Conservation (phyloP, 1,140 invertebrate species). For the Dinoponera quadriceps region DNA sequence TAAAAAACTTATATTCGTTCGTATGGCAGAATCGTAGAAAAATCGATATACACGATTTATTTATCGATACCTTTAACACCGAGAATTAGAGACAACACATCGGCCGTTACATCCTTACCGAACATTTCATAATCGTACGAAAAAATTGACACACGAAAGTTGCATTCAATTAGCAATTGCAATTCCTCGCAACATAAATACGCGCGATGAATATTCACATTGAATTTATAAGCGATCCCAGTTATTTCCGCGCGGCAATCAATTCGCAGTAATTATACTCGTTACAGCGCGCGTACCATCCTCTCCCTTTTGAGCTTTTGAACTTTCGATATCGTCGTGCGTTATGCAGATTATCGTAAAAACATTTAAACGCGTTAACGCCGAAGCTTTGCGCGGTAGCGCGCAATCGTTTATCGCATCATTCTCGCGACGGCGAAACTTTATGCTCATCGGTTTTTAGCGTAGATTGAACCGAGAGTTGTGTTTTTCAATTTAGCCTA, state of each 20-base stretch:
- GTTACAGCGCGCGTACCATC: conserved; percentile 50
- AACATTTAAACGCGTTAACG: conserved; percentile 60
- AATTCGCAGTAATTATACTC: conserved; percentile 65
- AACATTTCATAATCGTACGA: conserved; percentile 11
- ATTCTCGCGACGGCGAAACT: conserved; percentile 63
- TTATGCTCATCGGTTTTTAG: conserved; percentile 59
- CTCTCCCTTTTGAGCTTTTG: conserved; percentile 56
- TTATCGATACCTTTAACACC: too few species aligned
- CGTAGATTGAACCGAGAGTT: conserved; percentile 55
- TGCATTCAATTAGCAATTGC: conserved; percentile 32
- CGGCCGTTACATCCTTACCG: too few species aligned
- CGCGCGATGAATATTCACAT: conserved; percentile 60
- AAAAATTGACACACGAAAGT: conserved; percentile 47
- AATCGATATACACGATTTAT: too few species aligned
- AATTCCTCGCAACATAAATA: conserved; percentile 48
- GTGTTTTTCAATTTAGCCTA: conserved; percentile 68
- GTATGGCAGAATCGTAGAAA: too few species aligned
- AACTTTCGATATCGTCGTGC: conserved; percentile 37
- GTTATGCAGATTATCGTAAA: conserved; percentile 62
- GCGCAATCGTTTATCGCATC: conserved; percentile 65
- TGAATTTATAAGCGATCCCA: conserved; percentile 52
- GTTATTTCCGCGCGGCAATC: conserved; percentile 61
- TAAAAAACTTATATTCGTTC: too few species aligned
- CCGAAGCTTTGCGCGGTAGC: conserved; percentile 30
- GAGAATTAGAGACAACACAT: too few species aligned